Evolutionary conservation across 2,797 vertebrate genomes (phyloP), one percentile per base, ranked within the genome.

Genomic region (Trichosurus vulpecula): DNA sequence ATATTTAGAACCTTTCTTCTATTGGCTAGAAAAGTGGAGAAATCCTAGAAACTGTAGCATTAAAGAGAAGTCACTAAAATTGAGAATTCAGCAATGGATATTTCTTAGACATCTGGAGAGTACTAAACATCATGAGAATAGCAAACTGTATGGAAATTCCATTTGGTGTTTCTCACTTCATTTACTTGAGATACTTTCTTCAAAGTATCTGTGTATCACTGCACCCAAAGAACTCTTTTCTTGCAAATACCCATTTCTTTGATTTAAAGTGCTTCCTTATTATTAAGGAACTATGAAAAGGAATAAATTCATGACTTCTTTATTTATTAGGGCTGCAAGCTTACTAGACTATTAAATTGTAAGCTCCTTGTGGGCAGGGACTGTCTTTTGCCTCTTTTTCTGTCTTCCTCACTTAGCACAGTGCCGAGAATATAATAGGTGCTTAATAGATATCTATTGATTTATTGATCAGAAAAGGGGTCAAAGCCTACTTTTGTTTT

Each of bases 201-300:
- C 93, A 90, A 92, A 97, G 29, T 35, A 92, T 53, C 93, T 58
- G 51, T 54, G 61, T 47, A 56, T 95, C 92, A 52, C 57, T 1
- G 35, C 54, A 95, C 90, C 54, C 56, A 54, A 54, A 93, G 58
- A 97, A 90, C 16, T 93, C 19, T 52, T 74, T 94, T 91, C 93
- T 93, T 87, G 95, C 92, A 92, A 94, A 94, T 93, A 35, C 55
- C 47, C 51, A 93, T 92, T 91, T 97, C 52, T 92, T 54, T 90
- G 54, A 87, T 93, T 54, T 19, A 61, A 94, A 29, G 92, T 56
- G 94, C 95, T 92, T 93, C 25, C 66, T 14, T 94, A 61, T 81
- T 29, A 56, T 74, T 90, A 19, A 55, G 92, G 90, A 93, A 92
- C 81, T 92, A 55, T 54, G 91, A 66, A 12, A 30, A 89, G 94